Percentiles rank a stretch among this genome's conserved stretches.
These are phyloP conservation scores for Urocolius indicus DNA, from an alignment of 2,113 vertebrate species.

Conservation along the genomic window DNA sequence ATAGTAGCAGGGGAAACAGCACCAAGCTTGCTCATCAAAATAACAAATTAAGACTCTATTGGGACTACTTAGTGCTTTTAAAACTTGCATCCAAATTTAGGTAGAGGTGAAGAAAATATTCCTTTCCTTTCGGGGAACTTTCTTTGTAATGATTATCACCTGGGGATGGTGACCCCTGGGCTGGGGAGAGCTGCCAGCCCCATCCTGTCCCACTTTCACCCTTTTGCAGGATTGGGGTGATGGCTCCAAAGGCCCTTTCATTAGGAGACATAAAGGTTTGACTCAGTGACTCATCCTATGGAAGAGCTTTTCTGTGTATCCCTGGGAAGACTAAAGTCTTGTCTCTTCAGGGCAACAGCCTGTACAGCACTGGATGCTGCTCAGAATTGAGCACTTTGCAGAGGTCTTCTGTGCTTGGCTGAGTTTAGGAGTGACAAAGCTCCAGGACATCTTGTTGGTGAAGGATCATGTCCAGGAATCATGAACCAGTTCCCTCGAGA, in stretches of 20 bases:
- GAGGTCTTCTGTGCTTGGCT: neutral
- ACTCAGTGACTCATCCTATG: neutral
- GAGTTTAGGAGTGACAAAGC: neutral
- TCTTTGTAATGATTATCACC: neutral
- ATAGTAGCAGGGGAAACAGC: neutral
- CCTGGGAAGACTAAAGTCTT: neutral
- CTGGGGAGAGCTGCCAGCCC: neutral
- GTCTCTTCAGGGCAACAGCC: rapidly evolving
- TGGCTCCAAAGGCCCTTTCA: neutral
- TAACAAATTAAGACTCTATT: neutral
- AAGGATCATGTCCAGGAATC: neutral
- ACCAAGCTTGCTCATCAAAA: neutral
- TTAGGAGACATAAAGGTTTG: neutral
- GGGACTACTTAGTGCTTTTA: neutral
- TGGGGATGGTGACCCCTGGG: neutral
- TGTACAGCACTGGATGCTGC: neutral
- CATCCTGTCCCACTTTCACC: rapidly evolving
- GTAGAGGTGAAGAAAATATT: neutral
- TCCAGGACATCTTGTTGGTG: neutral
- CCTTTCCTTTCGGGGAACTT: neutral
- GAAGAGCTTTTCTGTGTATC: neutral
- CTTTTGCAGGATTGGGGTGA: neutral
- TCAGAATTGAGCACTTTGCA: neutral
- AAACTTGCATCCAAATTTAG: neutral
- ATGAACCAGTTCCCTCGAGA: neutral